Base-by-base conservation (phyloP, 2,113 vertebrate species). In the Pipa parva region DNA sequence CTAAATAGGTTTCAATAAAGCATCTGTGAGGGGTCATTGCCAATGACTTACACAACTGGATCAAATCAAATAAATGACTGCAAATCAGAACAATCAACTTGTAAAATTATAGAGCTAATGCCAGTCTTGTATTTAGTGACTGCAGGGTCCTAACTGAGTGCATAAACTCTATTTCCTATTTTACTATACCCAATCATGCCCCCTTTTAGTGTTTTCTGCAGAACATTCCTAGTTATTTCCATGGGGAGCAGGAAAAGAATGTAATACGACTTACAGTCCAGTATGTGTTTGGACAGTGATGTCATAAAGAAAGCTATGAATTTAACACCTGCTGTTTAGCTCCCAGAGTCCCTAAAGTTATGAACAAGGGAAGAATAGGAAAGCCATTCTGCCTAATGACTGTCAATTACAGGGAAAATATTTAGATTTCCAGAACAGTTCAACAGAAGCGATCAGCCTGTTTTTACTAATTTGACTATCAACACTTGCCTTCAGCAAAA, bases 261-360 rank as follows among this genome's bases (percentile, higher is more conserved):
- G 25, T 42, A 54, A 36, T 61, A 21, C 27, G 22, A 18, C 22
- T 20, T 17, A n/a, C 24, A 24, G 45, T 61, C 9, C 26, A 45
- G 2, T 65, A 73, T 71, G 29, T 45, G 42, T 63, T 59, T 37
- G 22, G 70, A 22, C 75, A 59, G 73, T 54, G 67, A 71, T 48
- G 63, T 71, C 63, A 72, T 4, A 51, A 69, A 56, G 67, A 80
- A 77, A 75, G 54, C 72, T 75, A 79, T 69, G 81, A 81, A 77
- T 55, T 76, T 76, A 77, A 76, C 75, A 84, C 71, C 71, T 82
- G 76, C 78, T 81, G 77, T 73, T 63, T 71, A 17, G 51, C 48
- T 52, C 73, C 71, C 74, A 59, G 63, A 68, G 74, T 72, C 74
- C 65, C 79, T n/a, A 21, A 71, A 60, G 18, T 74, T 81, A 71